Base-by-base conservation (phyloP, 2,888 invertebrate genomes). In the Crossocerus cetratus region DNA sequence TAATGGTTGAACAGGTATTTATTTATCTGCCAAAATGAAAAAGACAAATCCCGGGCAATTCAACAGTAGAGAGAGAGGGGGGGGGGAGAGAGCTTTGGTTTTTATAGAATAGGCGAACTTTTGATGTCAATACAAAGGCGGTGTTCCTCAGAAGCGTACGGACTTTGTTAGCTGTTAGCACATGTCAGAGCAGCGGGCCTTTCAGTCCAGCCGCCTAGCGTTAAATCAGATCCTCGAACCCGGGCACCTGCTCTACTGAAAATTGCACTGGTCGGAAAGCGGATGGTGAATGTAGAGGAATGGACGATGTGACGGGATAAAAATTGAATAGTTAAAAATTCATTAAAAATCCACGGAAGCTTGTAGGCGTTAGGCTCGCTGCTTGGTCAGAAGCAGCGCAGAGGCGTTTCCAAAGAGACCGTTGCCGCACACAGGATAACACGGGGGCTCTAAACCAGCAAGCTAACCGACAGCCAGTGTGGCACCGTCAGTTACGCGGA, bases 271-370 rank as follows among this genome's bases (percentile, higher is more conserved):
- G 14, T 23, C 55, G 23, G 21, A 43, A 54, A 57, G n/a, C 32
- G 49, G 14, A n/a, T 11, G 49, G 4, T 1, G 32, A 3, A 32
- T 8, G 8, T 32, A n/a, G 2, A 49, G 49, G 2, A 32, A 32
- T 16, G 14, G 13, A 49, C 0, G 49, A 55, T 21, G 16, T 32
- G 16, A 53, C 69, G 61, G 73, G 62, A 72, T 66, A 86, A 86
- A 87, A 87, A 86, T 87, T 86, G 82, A 85, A 81, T 79, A 80
- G 78, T 87, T 87, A 86, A 87, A 87, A 87, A 88, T 88, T 87
- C 85, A 88, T 87, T 81, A 71, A 81, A 78, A 81, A 83, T 74
- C 72, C 63, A 65, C 61, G 20, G 20, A 42, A 21, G 23, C 18
- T 54, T 22, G 42, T 43, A 69, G 14, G 43, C 20, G 53, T 62